A percentile compares a stretch with the other conserved stretches of the same genome.
phyloP scores from a whole-genome alignment of 2,113 vertebrate species.

The Rhea pennata region DNA sequence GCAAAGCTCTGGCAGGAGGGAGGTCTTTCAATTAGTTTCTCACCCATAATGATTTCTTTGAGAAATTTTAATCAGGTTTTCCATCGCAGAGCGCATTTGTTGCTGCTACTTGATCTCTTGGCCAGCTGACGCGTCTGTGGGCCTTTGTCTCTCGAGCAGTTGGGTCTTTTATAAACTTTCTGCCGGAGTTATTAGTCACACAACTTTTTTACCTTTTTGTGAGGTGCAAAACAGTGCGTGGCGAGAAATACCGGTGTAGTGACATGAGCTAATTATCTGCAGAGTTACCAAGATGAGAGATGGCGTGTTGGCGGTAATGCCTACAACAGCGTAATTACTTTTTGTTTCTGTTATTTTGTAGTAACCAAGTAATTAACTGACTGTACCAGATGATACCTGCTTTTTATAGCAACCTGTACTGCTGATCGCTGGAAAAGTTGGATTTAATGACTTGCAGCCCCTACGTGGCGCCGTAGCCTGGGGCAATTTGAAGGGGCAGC shows the following conservation, averaged over 20 bases:
- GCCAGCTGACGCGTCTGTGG: conserved; percentile 36
- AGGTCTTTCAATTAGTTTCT: conserved; percentile 72
- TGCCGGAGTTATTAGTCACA: conserved; percentile 31
- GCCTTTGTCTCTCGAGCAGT: conserved; percentile 46
- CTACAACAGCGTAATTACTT: conserved; percentile 37
- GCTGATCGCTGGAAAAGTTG: conserved; percentile 50
- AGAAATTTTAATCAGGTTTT: conserved; percentile 75
- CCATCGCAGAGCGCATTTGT: conserved; percentile 56
- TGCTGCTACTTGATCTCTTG: conserved; percentile 63
- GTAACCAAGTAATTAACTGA: conserved; percentile 45
- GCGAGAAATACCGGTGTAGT: neutral
- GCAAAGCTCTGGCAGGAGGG: conserved; percentile 69
- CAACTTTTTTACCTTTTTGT: conserved; percentile 41
- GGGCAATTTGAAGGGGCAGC: neutral
- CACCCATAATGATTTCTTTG: conserved; percentile 73
- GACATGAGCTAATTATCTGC: conserved; percentile 47
- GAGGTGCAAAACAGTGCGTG: neutral
- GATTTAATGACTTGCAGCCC: neutral
- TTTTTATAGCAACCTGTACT: conserved; percentile 44
- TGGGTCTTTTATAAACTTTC: conserved; percentile 51
- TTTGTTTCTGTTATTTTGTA: conserved; percentile 33
- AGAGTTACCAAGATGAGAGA: conserved; percentile 24
- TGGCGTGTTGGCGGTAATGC: conserved; percentile 52
- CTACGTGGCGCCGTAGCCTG: neutral
- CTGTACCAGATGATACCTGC: conserved; percentile 40